Evolutionary conservation across 2,797 vertebrate genomes (phyloP), one percentile per base, ranked within the genome.

Genomic region (Gallinago stenura): DNA sequence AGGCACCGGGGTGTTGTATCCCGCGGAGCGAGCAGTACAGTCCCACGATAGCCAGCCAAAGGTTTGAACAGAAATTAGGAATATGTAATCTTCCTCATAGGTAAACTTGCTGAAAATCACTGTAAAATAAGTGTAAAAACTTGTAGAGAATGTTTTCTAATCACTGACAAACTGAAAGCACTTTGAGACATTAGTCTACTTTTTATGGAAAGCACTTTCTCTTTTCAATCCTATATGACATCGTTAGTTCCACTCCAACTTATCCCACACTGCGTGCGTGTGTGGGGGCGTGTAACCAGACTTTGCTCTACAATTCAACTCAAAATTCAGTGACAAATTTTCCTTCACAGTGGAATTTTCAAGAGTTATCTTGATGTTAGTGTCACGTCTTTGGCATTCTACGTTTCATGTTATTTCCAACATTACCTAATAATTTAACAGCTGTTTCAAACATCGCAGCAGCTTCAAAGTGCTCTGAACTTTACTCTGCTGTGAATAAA

Each of bases 91-190:
- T 73, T 78, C 91, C 77, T 75, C 9, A 0, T 6, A 76, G 39
- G 61, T 71, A 31, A 91, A 57, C 80, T 20, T 75, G 91, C 92
- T 86, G 82, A 71, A 65, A 92, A 73, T 80, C 48, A 20, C 73
- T 97, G 95, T 97, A 96, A 96, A 90, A 95, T 96, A 97, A 83
- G 77, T 97, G 97, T 97, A 96, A 95, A 96, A 92, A 92, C 90
- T 39, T 96, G 93, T 95, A 95, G 94, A 97, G 86, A 91, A 15
- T 80, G 35, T 81, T 95, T 89, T 95, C 87, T 92, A 66, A 39
- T 85, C 39, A 35, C 90, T 89, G 94, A 65, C 79, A 78, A 94
- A 95, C 93, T 79, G 64, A 79, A 97, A 95, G 96, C 97, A 97
- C 97, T 97, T 97, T 97, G 95, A 97, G 95, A 97, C 93, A 35